Evolutionary conservation across 2,888 invertebrate species (phyloP), one percentile per base, ranked within the genome.

Genomic region (Teleogryllus oceanicus): DNA sequence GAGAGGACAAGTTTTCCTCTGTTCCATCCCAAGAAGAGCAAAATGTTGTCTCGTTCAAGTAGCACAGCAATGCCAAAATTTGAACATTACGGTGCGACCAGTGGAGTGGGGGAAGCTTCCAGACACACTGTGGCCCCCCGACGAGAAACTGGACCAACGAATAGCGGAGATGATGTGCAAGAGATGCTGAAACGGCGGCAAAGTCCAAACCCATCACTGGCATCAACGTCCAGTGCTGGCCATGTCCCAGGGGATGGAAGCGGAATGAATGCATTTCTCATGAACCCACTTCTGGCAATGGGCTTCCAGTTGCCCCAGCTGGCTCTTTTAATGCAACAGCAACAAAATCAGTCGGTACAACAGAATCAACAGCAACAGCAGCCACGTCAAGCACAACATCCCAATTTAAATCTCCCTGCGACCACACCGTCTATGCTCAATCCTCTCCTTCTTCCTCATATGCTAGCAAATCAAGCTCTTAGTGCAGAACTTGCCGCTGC

Each of bases 271-370:
- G 76, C 78, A 13, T 78, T 51, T 24, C 75, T 80, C 78, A 79
- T 82, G 76, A 80, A 81, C 79, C 82, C 82, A n/a, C 62, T 80
- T 37, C 20, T 81, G 49, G 75, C 78, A 24, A 81, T 82, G 80
- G 80, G 80, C 51, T 62, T 81, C 21, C 81, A 80, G 51, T 77
- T 82, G 77, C 82, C 82, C 77, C 82, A 82, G 74, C 18, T 82
- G 18, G 80, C 82, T 49, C 49, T 80, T 24, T 77, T 82, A 18
- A 80, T 81, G 78, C 81, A 82, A 51, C 82, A 82, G 49, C 77
- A 80, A 13, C 81, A 81, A 24, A 37, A 37, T 37, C 37, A 37
- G 8, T 37, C 37, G 8, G 37, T 37, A 37, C 81, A 79, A 51
- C 79, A 74, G 74, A 50, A 50, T 76, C 12, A 77, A 76, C 79